A percentile compares a stretch with the other conserved stretches of the same genome.
Conservation (phyloP, 2,113 vertebrate genomes). For the Calidris pugnax region DNA sequence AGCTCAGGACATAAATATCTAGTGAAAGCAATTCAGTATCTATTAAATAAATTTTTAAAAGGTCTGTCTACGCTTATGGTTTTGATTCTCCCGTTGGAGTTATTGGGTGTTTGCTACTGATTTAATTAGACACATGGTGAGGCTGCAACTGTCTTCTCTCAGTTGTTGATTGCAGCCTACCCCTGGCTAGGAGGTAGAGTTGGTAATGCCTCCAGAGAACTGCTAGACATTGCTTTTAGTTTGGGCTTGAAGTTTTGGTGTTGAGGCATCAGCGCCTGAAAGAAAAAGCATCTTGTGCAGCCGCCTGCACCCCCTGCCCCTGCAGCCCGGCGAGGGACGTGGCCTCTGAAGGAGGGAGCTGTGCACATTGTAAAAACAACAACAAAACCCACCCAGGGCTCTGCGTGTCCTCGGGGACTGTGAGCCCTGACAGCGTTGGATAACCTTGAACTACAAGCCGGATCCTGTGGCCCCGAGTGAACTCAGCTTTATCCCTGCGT, state of each 20-base stretch:
- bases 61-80: not conserved
- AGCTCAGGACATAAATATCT: not conserved
- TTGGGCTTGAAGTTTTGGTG: not conserved
- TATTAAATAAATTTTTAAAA: not conserved
- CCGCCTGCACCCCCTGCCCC: not conserved
- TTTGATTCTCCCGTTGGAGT: not conserved
- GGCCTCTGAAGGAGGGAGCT: not conserved
- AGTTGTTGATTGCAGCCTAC: not conserved
- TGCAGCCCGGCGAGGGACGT: not conserved
- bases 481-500: not conserved
- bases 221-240: not conserved
- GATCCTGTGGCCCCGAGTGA: not conserved
- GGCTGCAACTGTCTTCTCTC: not conserved
- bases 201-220: not conserved
- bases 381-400: not conserved
- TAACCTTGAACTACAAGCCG: not conserved
- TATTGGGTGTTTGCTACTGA: not conserved
- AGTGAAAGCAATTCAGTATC: not conserved
- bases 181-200: not conserved
- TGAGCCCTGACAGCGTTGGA: not conserved
- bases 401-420: not conserved
- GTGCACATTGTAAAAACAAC: not conserved
- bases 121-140: not conserved
- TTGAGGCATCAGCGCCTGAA: not conserved
- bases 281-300: not conserved